These are phyloP conservation scores for Pyrochroa serraticornis DNA, from an alignment of 2,888 invertebrate genomes.

Conservation along the genomic window DNA sequence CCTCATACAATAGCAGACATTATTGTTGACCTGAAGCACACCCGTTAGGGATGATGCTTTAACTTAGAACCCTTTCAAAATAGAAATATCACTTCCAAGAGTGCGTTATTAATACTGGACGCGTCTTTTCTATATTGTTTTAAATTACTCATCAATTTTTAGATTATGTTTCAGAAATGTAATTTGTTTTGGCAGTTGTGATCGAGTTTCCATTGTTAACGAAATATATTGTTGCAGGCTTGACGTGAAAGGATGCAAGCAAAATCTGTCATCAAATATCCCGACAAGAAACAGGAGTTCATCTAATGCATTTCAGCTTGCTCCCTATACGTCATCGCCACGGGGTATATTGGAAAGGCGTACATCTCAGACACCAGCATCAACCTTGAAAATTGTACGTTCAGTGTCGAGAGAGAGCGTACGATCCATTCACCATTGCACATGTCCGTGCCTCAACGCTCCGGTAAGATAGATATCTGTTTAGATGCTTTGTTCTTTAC, in stretches of 20 bases:
- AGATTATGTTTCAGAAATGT: background rate
- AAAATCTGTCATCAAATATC: constrained; percentile 55
- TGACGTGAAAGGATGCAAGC: constrained; percentile 59
- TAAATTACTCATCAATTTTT: background rate
- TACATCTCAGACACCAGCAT: constrained; percentile 80
- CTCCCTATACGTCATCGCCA: constrained; percentile 63
- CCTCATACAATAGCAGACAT: too few species aligned
- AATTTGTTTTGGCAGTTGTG: background rate
- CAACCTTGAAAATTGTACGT: constrained; percentile 78
- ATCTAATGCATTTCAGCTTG: constrained; percentile 70
- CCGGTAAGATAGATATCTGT: constrained; percentile 52
- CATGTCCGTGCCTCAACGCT: constrained; percentile 63
- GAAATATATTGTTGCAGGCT: constrained; percentile 44
- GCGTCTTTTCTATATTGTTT: background rate
- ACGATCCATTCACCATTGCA: constrained; percentile 72
- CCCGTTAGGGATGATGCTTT: too few species aligned
- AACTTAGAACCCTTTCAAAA: too few species aligned
- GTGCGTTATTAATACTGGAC: too few species aligned
- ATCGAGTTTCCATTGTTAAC: background rate
- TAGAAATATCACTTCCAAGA: too few species aligned
- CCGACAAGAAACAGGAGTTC: constrained; percentile 65
- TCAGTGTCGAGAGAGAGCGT: constrained; percentile 85
- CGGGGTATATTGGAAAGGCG: constrained; percentile 70
- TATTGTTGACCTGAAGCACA: too few species aligned
- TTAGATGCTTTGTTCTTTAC: constrained; percentile 12